Evolutionary conservation across 92 coral and sea anemone genomes (phyloP), one percentile per base, ranked within the genome.

Genomic region (Plumapathes pennacea): DNA sequence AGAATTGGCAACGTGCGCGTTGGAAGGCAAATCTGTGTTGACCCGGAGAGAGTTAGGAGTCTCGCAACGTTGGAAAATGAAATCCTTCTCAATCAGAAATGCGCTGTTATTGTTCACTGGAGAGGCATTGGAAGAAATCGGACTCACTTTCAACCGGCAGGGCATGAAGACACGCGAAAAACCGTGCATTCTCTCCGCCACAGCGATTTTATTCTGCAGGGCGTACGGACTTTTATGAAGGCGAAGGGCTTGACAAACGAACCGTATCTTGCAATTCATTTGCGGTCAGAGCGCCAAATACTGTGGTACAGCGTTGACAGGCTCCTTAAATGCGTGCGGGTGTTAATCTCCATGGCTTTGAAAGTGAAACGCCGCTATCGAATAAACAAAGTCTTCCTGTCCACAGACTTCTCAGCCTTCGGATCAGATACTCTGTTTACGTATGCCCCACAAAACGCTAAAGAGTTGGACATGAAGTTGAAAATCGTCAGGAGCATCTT

Each of bases 61-160:
- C 69, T 88, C 46, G 40, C 69, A 19, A 46, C 52, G 19, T 85
- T 92, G 25, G 81, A 84, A 64, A 64, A 60, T 10, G 56, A 73
- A 58, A 72, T 92, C 24, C 50, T 89, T 10, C 64, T 60, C 19
- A 45, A 57, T 36, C 86, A 81, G 36, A 52, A 68, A 22, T 92
- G 98, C 38, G 90, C 82, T 1, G 86, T 77, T 5, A 76, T 92
- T n/a, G 76, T 85, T 13, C 90, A 88, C 42, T 92, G 98, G 98
- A 57, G 90, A 34, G 98, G 98, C 13, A 40, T 81, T 43, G 98
- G 98, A 7, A 83, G 44, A 48, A 70, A 84, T 46, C 64, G 98
- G 26, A 81, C 87, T 31, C 89, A 92, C 57, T 92, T 92, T 64
- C 57, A 65, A 46, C 92, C 85, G 24, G 71, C 78, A 23, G 94